Evolutionary conservation across 2,888 invertebrate genomes (phyloP), one percentile per base, ranked within the genome.

Genomic region (Aelia acuminata): DNA sequence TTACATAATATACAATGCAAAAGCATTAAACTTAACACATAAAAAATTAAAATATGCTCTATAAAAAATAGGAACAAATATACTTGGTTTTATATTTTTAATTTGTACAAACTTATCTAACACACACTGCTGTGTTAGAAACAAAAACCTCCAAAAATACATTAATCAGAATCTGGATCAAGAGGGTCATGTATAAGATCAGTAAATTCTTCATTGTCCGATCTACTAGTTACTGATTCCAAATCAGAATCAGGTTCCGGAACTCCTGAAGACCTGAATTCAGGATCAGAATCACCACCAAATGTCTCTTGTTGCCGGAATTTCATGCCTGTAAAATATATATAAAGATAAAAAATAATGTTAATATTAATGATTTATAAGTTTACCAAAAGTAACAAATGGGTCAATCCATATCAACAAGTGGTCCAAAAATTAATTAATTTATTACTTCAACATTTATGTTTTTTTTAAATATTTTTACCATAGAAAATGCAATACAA

Each of bases 161-260:
- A 80, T 80, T 15, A 80, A 13, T 80, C 80, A n/a, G 80, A 43
- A 5, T 80, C 80, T 1, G 80, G n/a, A n/a, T 47, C 80, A n/a
- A 47, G 13, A n/a, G 39, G 15, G 13, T 80, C 80, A 80, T 80
- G 80, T 3, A 47, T 5, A 3, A 47, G n/a, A 39, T 85, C 85
- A 39, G 26, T 39, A 39, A 53, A 85, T 39, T 85, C 84, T 48
- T 50, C 85, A 53, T 22, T 53, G 20, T 53, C 50, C 1, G 85
- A 85, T n/a, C n/a, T 53, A 53, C 85, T 85, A n/a, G 35, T 53
- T 10, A 53, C 57, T 0, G 53, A 85, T 85, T 85, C 85, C n/a
- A 53, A 85, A 85, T 85, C 85, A 13, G 85, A 85, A 22, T 85
- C 85, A 0, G 39, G 35, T 39, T 85, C 85, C 20, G 85, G 85